Conservation (phyloP, 1,140 invertebrate genomes). For the Megalonaias nervosa region DNA sequence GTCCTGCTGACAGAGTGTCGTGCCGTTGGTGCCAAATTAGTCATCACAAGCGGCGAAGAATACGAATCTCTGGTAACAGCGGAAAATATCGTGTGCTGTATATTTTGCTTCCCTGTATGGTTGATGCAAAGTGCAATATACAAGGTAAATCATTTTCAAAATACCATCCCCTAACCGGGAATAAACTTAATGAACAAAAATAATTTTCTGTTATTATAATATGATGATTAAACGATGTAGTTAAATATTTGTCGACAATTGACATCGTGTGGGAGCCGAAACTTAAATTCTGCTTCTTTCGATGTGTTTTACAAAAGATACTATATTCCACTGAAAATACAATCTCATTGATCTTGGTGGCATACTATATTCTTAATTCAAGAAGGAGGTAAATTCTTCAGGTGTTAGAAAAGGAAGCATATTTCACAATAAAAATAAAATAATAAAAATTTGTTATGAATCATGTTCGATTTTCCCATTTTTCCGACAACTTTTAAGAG, state of each 20-base stretch:
- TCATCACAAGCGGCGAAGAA: slow-evolving; percentile 54
- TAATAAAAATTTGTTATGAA: no score
- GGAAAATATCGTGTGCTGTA: slow-evolving; percentile 45
- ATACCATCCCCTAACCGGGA: neutral
- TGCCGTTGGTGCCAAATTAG: slow-evolving; percentile 47
- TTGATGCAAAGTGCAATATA: slow-evolving; percentile 42
- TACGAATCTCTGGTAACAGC: slow-evolving; percentile 21
- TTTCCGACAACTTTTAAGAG: no score
- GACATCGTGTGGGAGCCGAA: no score
- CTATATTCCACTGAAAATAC: neutral
- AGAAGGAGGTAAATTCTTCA: no score
- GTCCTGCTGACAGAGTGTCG: slow-evolving; percentile 40
- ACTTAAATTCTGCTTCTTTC: neutral
- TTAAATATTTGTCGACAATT: neutral
- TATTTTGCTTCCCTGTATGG: slow-evolving; percentile 50
- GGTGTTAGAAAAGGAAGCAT: no score
- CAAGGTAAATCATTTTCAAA: slow-evolving; percentile 28
- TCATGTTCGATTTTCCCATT: no score
- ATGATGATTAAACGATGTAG: neutral
- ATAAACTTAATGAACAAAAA: neutral
- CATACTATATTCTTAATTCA: no score
- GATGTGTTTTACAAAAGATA: neutral
- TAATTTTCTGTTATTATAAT: neutral
- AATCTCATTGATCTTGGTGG: no score
- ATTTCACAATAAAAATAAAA: no score